Evolutionary conservation across 2,797 vertebrate species (phyloP).

Genomic region (Rachycentron canadum): DNA sequence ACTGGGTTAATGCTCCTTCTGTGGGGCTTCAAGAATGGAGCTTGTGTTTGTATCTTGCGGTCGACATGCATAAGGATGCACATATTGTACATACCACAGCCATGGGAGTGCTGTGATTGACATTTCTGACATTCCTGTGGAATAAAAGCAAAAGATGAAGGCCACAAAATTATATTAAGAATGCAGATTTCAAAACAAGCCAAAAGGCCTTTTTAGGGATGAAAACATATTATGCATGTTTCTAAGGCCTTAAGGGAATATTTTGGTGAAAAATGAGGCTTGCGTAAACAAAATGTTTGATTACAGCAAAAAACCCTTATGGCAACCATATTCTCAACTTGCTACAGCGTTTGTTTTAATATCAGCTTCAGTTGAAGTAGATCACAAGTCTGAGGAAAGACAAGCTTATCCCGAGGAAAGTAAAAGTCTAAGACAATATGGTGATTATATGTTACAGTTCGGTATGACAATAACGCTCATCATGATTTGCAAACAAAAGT

Average conservation of each 20-base stretch:
- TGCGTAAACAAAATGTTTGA: background rate
- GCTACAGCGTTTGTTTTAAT: background rate
- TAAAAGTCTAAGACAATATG: background rate
- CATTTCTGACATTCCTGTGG: background rate
- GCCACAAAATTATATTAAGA: background rate
- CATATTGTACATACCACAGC: background rate
- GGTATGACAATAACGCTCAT: background rate
- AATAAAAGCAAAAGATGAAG: background rate
- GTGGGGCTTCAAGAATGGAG: background rate
- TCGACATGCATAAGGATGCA: background rate
- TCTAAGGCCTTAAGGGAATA: background rate
- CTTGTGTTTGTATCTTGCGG: background rate
- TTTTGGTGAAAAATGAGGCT: background rate
- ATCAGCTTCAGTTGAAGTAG: background rate
- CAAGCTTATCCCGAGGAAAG: background rate
- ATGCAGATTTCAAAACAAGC: conserved; percentile 2
- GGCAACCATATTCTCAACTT: background rate
- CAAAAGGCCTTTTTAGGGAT: background rate
- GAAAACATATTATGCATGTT: background rate
- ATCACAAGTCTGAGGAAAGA: background rate
- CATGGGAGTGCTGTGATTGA: background rate
- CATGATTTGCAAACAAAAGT: background rate
- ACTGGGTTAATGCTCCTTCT: background rate
- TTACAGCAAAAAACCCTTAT: background rate
- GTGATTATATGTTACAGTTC: background rate